These are phyloP conservation scores for Macaca nemestrina DNA, from an alignment of 2,113 vertebrate species.

Conservation along the genomic window DNA sequence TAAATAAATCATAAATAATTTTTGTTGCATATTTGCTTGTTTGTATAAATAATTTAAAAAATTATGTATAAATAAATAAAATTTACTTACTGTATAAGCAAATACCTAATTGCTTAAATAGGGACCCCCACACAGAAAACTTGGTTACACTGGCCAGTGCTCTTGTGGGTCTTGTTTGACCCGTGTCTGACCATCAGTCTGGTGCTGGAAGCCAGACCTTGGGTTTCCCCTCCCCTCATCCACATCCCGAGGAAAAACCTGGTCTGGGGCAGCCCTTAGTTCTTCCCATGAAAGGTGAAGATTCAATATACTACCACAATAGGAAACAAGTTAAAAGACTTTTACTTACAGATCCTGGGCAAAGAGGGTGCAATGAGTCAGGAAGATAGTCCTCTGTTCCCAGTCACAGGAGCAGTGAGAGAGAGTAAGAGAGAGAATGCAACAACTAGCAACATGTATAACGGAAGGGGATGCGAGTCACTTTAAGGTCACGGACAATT, in stretches of 20 bases:
- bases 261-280: background rate
- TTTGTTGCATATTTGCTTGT: no score
- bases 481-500: background rate
- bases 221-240: background rate
- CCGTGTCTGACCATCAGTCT: background rate
- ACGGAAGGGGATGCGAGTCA: background rate
- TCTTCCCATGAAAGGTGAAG: background rate
- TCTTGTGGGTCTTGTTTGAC: background rate
- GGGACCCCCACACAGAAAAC: background rate
- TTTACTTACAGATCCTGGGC: background rate
- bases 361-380: background rate
- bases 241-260: background rate
- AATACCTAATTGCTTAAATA: background rate
- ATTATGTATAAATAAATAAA: no score
- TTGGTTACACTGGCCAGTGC: background rate
- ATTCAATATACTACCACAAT: background rate
- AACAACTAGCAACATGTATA: background rate
- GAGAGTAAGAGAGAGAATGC: background rate
- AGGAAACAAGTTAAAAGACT: background rate
- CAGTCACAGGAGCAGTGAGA: background rate
- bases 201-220: background rate
- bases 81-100: no score
- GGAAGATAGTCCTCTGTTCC: background rate
- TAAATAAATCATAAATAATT: no score
- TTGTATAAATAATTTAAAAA: no score